A percentile compares a stretch with the other conserved stretches of the same genome.
Evolutionary conservation across 2,888 invertebrate genomes (phyloP).

Genomic region (Villa cingulata): DNA sequence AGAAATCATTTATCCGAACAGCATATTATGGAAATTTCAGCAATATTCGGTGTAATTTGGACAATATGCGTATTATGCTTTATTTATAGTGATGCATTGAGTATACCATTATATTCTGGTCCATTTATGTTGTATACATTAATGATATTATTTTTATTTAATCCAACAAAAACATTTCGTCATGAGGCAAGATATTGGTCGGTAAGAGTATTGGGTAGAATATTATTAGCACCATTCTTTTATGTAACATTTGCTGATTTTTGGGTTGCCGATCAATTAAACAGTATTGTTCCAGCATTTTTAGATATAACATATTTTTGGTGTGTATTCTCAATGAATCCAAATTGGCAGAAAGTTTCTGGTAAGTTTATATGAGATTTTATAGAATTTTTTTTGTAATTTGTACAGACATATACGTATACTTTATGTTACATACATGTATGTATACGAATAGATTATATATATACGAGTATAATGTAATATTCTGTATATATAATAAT

Average conservation of each 20-base stretch:
- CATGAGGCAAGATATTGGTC: conserved; percentile 69
- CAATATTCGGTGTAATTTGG: conserved; percentile 65
- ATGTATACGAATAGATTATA: no score
- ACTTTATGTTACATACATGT: conserved; percentile 29
- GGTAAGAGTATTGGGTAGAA: conserved; percentile 40
- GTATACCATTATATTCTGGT: conserved; percentile 62
- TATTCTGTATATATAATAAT: no score
- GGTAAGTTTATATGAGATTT: no score
- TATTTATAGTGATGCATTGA: conserved; percentile 47
- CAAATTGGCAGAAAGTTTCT: conserved; percentile 40
- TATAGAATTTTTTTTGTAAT: no score
- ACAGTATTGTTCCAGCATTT: conserved; percentile 60
- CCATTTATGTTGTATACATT: conserved; percentile 56
- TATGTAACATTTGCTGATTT: conserved; percentile 73
- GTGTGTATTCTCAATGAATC: conserved; percentile 57
- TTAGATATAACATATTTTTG: conserved; percentile 66
- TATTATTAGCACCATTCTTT: conserved; percentile 60
- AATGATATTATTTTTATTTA: conserved; percentile 55
- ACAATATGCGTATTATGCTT: conserved; percentile 52
- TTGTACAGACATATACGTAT: neutral
- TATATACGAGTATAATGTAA: no score
- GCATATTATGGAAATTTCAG: conserved; percentile 61
- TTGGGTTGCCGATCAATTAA: conserved; percentile 75
- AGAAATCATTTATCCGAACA: conserved; percentile 63
- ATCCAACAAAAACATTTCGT: conserved; percentile 61